Conservation (phyloP, 1,140 invertebrate genomes). For the Drosophila fuyamai region DNA sequence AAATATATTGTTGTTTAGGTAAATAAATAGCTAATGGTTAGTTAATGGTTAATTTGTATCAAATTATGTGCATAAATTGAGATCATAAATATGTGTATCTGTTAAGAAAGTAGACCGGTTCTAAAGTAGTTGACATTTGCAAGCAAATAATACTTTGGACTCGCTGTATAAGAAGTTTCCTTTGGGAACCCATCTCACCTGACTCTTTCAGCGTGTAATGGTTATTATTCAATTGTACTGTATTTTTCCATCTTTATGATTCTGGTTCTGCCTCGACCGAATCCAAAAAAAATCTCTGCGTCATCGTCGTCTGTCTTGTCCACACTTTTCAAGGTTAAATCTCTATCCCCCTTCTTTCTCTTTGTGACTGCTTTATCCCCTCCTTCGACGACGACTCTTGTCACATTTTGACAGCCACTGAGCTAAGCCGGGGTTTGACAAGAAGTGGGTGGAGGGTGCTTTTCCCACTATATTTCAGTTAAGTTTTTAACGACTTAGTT, state of each 20-base stretch:
- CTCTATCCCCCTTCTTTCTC: constrained; percentile 22
- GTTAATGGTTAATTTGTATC: background rate
- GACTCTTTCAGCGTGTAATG: constrained; percentile 16
- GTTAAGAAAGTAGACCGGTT: constrained; percentile 7
- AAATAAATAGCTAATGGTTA: background rate
- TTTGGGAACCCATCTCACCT: constrained; percentile 4
- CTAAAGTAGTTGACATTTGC: constrained; percentile 24
- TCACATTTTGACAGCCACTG: constrained; percentile 40
- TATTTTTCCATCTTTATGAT: constrained; percentile 29
- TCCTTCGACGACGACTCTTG: constrained; percentile 30
- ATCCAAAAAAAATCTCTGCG: constrained; percentile 24
- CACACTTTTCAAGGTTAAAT: constrained; percentile 58
- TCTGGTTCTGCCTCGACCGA: background rate
- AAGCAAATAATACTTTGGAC: constrained; percentile 2
- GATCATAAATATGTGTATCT: background rate
- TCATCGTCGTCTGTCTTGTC: constrained; percentile 31
- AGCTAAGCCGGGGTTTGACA: constrained; percentile 15
- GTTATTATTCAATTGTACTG: constrained; percentile 22
- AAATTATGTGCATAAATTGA: constrained; percentile 20
- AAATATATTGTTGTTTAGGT: no score
- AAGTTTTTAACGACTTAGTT: background rate
- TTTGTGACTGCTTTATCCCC: constrained; percentile 1
- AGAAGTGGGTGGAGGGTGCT: constrained; percentile 3
- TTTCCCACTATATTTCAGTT: no score
- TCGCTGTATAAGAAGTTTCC: constrained; percentile 3